Evolutionary conservation across 2,888 invertebrate species (phyloP).

Genomic region (Phorcus lineatus): DNA sequence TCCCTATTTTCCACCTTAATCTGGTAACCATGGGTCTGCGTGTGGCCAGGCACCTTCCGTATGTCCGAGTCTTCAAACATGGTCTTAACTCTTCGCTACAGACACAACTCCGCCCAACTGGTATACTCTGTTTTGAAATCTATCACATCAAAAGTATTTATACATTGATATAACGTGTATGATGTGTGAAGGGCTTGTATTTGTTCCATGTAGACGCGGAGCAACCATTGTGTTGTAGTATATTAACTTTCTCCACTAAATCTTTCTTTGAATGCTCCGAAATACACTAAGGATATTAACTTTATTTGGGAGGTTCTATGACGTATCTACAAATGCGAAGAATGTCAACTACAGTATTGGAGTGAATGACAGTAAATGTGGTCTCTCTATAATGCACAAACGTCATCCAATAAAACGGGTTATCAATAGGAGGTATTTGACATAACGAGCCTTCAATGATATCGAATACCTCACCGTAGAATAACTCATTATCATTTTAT

Average conservation of each 20-base stretch:
- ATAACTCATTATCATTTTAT: too few relatives aligned
- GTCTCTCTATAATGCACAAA: too few relatives aligned
- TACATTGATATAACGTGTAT: neutral
- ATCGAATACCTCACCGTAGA: too few relatives aligned
- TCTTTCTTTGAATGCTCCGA: too few relatives aligned
- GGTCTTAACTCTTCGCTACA: neutral
- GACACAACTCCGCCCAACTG: neutral
- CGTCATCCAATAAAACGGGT: too few relatives aligned
- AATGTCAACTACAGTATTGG: too few relatives aligned
- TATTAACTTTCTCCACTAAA: neutral
- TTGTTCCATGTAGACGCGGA: neutral
- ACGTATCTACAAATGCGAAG: too few relatives aligned
- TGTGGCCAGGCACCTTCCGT: neutral
- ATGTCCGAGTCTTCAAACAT: neutral
- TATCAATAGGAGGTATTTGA: too few relatives aligned
- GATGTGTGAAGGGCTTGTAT: neutral
- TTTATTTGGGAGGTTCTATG: too few relatives aligned
- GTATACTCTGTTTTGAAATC: neutral
- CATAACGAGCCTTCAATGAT: too few relatives aligned
- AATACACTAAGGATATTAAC: too few relatives aligned
- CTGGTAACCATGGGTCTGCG: neutral
- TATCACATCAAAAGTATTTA: slow-evolving; percentile 15
- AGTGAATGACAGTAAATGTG: too few relatives aligned
- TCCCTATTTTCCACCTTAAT: neutral
- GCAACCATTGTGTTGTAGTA: neutral